Base-by-base conservation (phyloP, 2,888 invertebrate species). In the Thecophora atra region DNA sequence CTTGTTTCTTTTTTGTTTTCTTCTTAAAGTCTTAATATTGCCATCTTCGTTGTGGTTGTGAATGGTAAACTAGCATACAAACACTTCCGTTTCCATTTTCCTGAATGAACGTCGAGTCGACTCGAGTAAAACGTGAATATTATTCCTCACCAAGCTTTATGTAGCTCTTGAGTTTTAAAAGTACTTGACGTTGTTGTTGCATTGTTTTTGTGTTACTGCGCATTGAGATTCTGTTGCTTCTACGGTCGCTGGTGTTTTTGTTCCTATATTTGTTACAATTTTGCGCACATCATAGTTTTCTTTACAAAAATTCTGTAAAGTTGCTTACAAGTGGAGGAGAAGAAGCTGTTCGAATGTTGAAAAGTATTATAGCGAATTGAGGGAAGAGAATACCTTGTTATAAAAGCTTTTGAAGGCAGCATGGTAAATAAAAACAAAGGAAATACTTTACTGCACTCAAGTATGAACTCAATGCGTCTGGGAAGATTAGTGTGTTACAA, bases 31-130 rank as follows among this genome's bases (percentile, higher is more conserved):
- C 30, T 51, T 37, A 11, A 11, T 37, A 8, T 37, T 37, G 37
- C 37, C 11, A 2, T 37, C 6, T 37, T 37, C 11, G 37, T 37
- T 37, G 2, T 37, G 6, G 2, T 37, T 37, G 37, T 37, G n/a
- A n/a, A n/a, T n/a, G n/a, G n/a, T n/a, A n/a, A n/a, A n/a, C n/a
- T n/a, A n/a, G n/a, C n/a, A n/a, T 58, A 44, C 60, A 62, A 70
- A 52, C 52, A 26, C 52, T 72, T 72, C 72, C 72, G 63, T 63
- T 72, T 67, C 72, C 72, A 62, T 62, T 72, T 72, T 67, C 67
- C 52, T 62, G 47, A 28, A 30, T 28, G 15, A 60, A 62, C 28
- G 67, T 30, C 60, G 60, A 60, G 51, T 44, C 30, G 28, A 47
- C 47, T 60, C 47, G 51, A 69, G 63, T 54, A 30, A 52, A 70